Percentiles rank a stretch among this genome's conserved stretches.
These are phyloP conservation scores for Pelosia muscerda DNA, from an alignment of 2,888 invertebrate genomes.

Conservation along the genomic window DNA sequence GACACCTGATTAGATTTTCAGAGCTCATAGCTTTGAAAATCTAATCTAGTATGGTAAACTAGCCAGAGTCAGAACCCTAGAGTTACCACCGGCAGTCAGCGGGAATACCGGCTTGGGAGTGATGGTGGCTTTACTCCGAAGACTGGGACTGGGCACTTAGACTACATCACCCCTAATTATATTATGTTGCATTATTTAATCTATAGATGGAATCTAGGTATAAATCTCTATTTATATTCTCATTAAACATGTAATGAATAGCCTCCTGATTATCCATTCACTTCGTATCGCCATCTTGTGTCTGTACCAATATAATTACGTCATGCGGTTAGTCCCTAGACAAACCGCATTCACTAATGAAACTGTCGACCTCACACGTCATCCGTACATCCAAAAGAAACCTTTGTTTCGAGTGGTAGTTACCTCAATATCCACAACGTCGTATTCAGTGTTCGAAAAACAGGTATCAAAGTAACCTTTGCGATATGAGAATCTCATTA, in stretches of 20 bases:
- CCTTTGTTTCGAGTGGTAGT: slow-evolving; percentile 11
- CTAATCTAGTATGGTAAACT: no score
- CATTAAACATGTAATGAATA: slow-evolving; percentile 8
- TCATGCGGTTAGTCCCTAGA: slow-evolving; percentile 21
- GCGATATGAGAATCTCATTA: slow-evolving; percentile 11
- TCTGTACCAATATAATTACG: slow-evolving; percentile 11
- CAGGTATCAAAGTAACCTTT: not conserved
- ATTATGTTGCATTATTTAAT: no score
- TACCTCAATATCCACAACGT: slow-evolving; percentile 14
- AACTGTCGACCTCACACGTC: slow-evolving; percentile 20
- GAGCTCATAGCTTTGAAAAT: no score
- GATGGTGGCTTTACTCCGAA: no score
- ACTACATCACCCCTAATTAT: no score
- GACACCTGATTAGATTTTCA: no score
- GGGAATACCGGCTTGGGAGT: no score
- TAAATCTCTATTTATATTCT: no score
- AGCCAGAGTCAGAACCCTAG: no score
- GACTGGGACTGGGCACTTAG: no score
- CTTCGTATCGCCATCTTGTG: not conserved
- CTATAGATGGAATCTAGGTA: no score
- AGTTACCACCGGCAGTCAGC: no score
- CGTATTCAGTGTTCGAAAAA: slow-evolving; percentile 9
- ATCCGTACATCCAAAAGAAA: slow-evolving; percentile 17
- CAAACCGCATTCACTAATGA: slow-evolving; percentile 23
- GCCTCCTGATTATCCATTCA: not conserved